Conservation (phyloP, 2,888 invertebrate genomes). For the Odontomyia ornata region DNA sequence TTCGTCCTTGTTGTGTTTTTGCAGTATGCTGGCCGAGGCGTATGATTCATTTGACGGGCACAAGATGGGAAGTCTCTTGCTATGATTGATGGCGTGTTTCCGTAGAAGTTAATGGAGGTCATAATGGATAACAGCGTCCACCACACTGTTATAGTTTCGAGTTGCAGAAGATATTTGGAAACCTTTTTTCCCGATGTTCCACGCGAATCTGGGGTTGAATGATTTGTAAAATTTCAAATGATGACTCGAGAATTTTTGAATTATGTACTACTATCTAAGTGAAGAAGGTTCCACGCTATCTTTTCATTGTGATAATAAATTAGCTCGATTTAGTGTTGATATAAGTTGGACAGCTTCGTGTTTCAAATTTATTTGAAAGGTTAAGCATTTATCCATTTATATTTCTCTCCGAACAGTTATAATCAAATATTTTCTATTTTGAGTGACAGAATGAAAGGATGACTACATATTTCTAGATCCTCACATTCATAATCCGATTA, state of each 20-base stretch:
- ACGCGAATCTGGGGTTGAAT: conserved; percentile 8
- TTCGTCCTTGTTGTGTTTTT: not conserved
- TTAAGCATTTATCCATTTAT: too few species aligned
- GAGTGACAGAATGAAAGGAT: too few species aligned
- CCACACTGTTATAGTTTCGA: not conserved
- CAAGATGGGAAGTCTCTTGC: conserved; percentile 40
- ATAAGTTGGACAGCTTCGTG: not conserved
- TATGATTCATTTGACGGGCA: conserved; percentile 34
- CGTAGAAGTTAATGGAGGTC: conserved; percentile 43
- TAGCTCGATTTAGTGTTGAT: not conserved
- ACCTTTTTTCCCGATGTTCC: not conserved
- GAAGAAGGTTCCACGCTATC: not conserved
- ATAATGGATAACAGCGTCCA: conserved; percentile 28
- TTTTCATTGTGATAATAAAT: not conserved
- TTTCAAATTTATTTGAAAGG: too few species aligned
- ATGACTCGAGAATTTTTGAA: conserved; percentile 15
- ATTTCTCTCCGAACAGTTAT: too few species aligned
- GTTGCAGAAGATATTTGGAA: not conserved
- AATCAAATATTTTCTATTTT: too few species aligned
- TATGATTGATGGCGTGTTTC: conserved; percentile 42
- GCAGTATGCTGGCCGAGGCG: not conserved
- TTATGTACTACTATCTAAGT: not conserved
- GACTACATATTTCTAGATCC: too few species aligned
- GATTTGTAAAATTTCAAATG: conserved; percentile 25
- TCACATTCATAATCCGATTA: too few species aligned